A percentile compares a stretch with the other conserved stretches of the same genome.
These are phyloP conservation scores for Ifrita kowaldi DNA, from an alignment of 2,113 vertebrate genomes.

Conservation along the genomic window DNA sequence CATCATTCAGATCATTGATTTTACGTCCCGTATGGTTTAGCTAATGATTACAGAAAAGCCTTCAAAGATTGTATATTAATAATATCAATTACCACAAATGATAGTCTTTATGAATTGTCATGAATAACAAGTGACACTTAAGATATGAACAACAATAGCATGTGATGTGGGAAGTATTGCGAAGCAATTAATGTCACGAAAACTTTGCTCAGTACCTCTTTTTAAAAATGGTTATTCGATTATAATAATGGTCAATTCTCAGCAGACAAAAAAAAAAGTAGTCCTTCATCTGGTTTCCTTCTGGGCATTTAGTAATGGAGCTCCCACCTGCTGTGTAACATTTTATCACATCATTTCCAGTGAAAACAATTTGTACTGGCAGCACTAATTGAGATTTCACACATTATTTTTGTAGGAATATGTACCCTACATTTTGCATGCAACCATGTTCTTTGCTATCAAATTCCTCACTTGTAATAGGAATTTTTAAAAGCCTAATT, in stretches of 20 bases:
- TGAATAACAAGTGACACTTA: conserved; percentile 12
- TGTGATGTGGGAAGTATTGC: not conserved
- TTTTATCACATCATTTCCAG: not conserved
- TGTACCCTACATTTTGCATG: not conserved
- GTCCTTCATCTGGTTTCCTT: conserved; percentile 27
- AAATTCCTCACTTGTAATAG: not conserved
- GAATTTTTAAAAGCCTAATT: not conserved
- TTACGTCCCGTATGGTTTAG: conserved; percentile 28
- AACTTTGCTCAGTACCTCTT: not conserved
- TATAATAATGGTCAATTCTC: conserved; percentile 50
- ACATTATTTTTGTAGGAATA: conserved; percentile 2
- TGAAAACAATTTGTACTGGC: conserved; percentile 10
- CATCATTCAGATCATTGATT: conserved; percentile 61
- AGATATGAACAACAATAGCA: not conserved
- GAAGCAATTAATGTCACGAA: conserved; percentile 47
- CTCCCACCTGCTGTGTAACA: conserved; percentile 32
- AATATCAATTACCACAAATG: conserved; percentile 41
- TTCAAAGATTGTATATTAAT: conserved; percentile 39
- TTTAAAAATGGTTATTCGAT: not conserved
- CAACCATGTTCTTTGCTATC: fast-evolving
- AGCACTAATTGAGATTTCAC: conserved; percentile 16
- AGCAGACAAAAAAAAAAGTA: not conserved
- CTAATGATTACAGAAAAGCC: conserved; percentile 56
- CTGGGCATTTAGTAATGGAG: conserved; percentile 45
- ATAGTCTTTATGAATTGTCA: conserved; percentile 27